Evolutionary conservation across 2,113 vertebrate genomes (phyloP), one percentile per base, ranked within the genome.

Genomic region (Stegostoma tigrinum): DNA sequence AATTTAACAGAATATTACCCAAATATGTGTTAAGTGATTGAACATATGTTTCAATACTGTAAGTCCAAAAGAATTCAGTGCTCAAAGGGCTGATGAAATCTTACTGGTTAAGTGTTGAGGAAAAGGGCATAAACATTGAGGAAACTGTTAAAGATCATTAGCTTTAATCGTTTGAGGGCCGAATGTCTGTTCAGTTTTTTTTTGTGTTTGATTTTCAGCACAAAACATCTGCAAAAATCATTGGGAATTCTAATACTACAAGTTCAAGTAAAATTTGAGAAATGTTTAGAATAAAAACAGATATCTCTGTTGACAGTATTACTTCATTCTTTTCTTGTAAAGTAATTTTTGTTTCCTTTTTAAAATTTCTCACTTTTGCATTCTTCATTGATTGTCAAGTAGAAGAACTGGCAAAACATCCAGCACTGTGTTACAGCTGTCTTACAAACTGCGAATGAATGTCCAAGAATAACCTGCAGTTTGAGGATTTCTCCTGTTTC

Each of bases 81-180:
- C 94, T 95, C 94, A 70, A 95, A 95, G 94, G 67, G 94, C 94
- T 72, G 94, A 95, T 95, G 67, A 95, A 95, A 95, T 75, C 94
- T 48, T 95, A 72, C 94, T 95, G 94, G 94, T 7, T 95, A 95
- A 75, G 67, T 95, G 94, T 72, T 95, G 94, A 95, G 67, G 94
- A 95, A 95, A 95, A 48, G 67, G 68, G 94, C 5, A 72, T 95
- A 95, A 95, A 95, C 68, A 72, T 67, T 95, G 21, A 95, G 94
- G 94, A 95, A 95, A 52, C 38, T 72, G 94, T 95, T 72, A 52
- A 95, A 95, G 94, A 95, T 27, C 68, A 70, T 95, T 70, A 95
- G 68, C 94, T 95, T 95, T 72, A 95, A 95, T 95, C 68, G 8
- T 95, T 95, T 72, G 94, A 72, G 68, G 23, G 42, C 42, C 24